Base-by-base conservation (phyloP, 1,140 invertebrate species). In the Eupristina koningsbergeri region DNA sequence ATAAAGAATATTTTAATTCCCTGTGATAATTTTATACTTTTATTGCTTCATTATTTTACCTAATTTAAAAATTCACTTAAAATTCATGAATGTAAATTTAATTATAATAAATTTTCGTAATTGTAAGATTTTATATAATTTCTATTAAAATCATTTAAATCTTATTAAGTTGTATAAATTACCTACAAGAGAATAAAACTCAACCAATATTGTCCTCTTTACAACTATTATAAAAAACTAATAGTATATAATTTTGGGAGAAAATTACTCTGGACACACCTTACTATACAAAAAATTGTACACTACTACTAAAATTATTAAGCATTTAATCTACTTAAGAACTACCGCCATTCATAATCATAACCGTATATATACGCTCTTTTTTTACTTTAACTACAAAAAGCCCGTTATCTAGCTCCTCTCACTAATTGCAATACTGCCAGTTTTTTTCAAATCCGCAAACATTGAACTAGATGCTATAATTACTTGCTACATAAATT, bases 381-480 rank as follows among this genome's bases (percentile, higher is more conserved):
- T 69, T 80, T 67, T 81, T 81, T 39, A 74, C 53, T 47, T 69
- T 75, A n/a, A 17, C n/a, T 63, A 34, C 69, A 74, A 39, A 63
- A 75, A 61, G 22, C 63, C 80, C 80, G 80, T 81, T 81, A 81
- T 58, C 50, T n/a, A 29, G 29, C 19, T 17, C 26, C 36, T 19
- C 67, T 71, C 39, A 19, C 34, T 41, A 8, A 71, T 71, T n/a
- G 36, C 67, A 31, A 41, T 71, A 41, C 9, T 41, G 36, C 39
- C 67, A 41, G 36, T 71, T 36, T 41, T n/a, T 41, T 36, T 41
- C 67, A 71, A 41, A 41, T 71, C 67, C 36, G 17, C 19, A 71
- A n/a, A 64, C 9, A 64, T 64, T 64, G 34, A 13, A 64, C 61
- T 64, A 31, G 29, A 31, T 64, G 13, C 67, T 29, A 39, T 5